Conservation (phyloP, 2,888 invertebrate species). For the Chromoteleia sp. region DNA sequence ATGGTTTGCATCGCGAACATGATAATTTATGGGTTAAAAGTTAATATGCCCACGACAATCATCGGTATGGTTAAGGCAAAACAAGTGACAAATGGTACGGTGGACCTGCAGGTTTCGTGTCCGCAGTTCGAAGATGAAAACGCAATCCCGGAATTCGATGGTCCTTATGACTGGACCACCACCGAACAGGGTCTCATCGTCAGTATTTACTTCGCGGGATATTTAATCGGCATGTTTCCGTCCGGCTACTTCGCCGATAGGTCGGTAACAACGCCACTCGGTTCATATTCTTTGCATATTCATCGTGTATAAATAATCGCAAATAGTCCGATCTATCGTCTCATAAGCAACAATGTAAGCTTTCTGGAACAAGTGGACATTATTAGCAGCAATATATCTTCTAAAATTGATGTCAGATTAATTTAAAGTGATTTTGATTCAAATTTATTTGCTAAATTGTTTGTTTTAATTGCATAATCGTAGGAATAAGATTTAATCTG, state of each 20-base stretch:
- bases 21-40: constrained; percentile 82
- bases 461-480: constrained; percentile 31
- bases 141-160: constrained; percentile 74
- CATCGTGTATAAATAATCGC: constrained; percentile 38
- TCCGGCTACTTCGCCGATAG: constrained; percentile 82
- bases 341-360: constrained; percentile 27
- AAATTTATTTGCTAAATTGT: constrained; percentile 49
- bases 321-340: constrained; percentile 18
- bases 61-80: constrained; percentile 81
- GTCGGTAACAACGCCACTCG: constrained; percentile 71
- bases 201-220: constrained; percentile 82
- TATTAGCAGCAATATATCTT: constrained; percentile 33
- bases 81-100: neutral
- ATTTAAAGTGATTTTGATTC: constrained; percentile 37
- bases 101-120: constrained; percentile 72
- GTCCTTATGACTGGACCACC: constrained; percentile 80
- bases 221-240: constrained; percentile 82
- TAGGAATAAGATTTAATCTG: constrained; percentile 19
- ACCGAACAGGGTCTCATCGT: constrained; percentile 79
- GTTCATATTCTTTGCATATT: constrained; percentile 29
- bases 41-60: constrained; percentile 80
- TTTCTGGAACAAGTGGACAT: constrained; percentile 50
- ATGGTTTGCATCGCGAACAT: constrained; percentile 83
- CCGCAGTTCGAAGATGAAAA: constrained; percentile 70
- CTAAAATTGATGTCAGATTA: constrained; percentile 55